A percentile compares a stretch with the other conserved stretches of the same genome.
phyloP scores from a whole-genome alignment of 2,113 vertebrate genomes.

The Megaceryle maxima region DNA sequence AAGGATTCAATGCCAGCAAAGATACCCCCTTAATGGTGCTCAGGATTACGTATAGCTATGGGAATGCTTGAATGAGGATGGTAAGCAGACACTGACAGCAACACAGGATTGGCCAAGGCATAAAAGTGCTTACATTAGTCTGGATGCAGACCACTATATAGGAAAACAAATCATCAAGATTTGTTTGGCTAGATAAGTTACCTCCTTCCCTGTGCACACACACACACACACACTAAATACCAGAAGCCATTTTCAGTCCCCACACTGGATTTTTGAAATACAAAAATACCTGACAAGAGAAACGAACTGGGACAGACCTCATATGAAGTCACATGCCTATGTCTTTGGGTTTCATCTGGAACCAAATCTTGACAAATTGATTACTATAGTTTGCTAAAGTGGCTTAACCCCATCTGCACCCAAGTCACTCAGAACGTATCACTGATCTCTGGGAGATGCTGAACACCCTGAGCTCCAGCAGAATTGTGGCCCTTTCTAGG shows the following conservation, averaged over 20 bases:
- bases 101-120: background rate
- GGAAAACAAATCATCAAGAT: background rate
- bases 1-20: background rate
- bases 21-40: background rate
- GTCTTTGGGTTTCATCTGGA: background rate
- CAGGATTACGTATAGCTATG: background rate
- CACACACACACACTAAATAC: background rate
- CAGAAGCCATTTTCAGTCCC: background rate
- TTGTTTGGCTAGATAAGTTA: background rate
- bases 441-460: background rate
- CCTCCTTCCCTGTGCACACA: background rate
- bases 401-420: background rate
- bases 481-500: background rate
- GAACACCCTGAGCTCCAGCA: background rate
- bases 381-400: background rate
- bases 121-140: background rate
- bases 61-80: background rate
- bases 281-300: background rate
- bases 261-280: background rate
- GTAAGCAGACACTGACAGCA: background rate
- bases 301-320: background rate
- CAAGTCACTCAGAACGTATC: background rate
- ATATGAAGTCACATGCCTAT: background rate
- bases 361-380: background rate
- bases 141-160: background rate